Base-by-base conservation (phyloP, 2,888 invertebrate species). In the Brassicogethes aeneus region DNA sequence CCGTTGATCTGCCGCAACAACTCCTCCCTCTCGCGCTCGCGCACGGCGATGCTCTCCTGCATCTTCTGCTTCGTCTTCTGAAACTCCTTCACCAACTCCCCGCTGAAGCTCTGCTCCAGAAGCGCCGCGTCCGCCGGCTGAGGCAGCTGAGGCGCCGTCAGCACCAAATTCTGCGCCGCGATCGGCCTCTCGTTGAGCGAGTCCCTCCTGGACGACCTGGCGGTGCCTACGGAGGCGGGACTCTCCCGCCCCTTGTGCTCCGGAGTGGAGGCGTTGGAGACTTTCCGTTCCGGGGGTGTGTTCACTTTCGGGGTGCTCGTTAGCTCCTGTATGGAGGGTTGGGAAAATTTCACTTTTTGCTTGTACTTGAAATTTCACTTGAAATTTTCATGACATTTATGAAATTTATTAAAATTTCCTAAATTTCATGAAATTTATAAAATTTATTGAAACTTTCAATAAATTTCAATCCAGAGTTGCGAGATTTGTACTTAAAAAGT, bases 31-130 rank as follows among this genome's bases (percentile, higher is more conserved):
- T 76, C 73, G 42, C 65, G 65, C 49, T 75, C 75, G 47, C 73
- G 69, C 31, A 70, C 58, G 16, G 70, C 72, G 48, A 77, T 61
- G 17, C 75, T 72, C 50, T 77, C 76, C 56, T 77, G 76, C 41
- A 76, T 61, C 47, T 79, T 76, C 62, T 82, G 82, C 58, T 84
- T 85, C 56, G 84, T 82, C 51, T 81, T 78, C 64, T 88, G 87
- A 61, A 84, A 89, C 61, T 88, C 86, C 58, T 83, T 85, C 54
- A 85, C 75, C 42, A 88, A 67, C 59, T 88, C 87, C 36, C 85
- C 77, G 59, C 70, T 72, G 55, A 69, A 75, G 45, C 72, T 73
- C 40, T 71, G 70, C 43, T 74, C 73, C 36, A 71, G 55, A 41
- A 46, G 48, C n/a, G 40, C 23, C 12, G 13, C 10, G n/a, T 13